Evolutionary conservation across 2,797 vertebrate species (phyloP).

Genomic region (Enteromius paludinosus): DNA sequence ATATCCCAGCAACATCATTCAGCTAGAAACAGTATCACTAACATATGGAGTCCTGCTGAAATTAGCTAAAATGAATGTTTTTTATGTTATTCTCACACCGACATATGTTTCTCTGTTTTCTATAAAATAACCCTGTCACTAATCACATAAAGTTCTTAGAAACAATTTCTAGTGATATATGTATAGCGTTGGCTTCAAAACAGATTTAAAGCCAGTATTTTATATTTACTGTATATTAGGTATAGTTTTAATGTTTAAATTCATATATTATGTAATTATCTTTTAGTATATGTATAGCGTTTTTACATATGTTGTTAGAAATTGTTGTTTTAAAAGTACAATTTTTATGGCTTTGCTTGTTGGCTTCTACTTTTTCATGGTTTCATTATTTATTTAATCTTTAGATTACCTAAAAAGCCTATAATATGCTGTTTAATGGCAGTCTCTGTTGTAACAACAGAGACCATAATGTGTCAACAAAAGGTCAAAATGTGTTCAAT

Average conservation of each 20-base stretch:
- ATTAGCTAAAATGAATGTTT: conserved; percentile 65
- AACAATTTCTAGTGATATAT: not conserved
- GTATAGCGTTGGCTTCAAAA: not conserved
- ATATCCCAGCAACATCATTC: conserved; percentile 61
- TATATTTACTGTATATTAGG: not conserved
- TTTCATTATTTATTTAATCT: not conserved
- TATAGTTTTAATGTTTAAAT: not conserved
- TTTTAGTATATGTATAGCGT: not conserved
- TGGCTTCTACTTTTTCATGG: not conserved
- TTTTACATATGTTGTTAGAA: not conserved
- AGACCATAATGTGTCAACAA: not conserved
- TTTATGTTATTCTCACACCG: conserved; percentile 46
- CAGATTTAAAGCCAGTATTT: not conserved
- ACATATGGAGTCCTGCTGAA: conserved; percentile 66
- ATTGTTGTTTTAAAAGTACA: not conserved
- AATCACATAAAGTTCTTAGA: conserved; percentile 58
- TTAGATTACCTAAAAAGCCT: not conserved
- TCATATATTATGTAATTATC: not conserved
- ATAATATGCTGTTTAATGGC: not conserved
- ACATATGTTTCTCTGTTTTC: conserved; percentile 49
- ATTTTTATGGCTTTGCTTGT: not conserved
- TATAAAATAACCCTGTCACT: conserved; percentile 41
- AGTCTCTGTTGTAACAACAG: not conserved
- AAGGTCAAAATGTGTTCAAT: not conserved
- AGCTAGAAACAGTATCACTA: conserved; percentile 57